Conservation (phyloP, 2,113 vertebrate species). For the Xiphias gladius region DNA sequence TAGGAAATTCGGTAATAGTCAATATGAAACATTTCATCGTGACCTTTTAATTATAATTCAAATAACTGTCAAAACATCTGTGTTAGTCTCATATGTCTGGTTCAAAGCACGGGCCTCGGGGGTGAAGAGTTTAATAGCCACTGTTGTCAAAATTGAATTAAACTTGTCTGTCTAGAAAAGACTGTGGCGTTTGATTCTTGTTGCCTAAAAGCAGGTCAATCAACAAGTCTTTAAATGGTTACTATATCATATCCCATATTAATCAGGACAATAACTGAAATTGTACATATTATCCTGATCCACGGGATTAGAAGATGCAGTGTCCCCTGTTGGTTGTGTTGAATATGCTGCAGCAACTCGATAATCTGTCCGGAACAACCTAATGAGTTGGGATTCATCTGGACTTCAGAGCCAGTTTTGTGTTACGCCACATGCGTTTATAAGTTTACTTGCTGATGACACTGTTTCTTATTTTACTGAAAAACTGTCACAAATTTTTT, state of each 20-base stretch:
- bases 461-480: background rate
- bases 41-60: background rate
- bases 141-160: background rate
- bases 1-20: no score
- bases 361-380: background rate
- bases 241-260: background rate
- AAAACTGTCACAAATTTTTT: background rate
- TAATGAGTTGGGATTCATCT: background rate
- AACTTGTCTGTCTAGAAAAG: background rate
- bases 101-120: no score
- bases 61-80: background rate
- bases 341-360: background rate
- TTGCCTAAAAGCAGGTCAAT: background rate
- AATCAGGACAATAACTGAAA: background rate
- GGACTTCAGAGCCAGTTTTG: no score
- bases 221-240: background rate
- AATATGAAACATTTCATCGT: background rate
- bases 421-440: background rate
- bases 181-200: background rate
- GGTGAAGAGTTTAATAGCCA: background rate
- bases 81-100: background rate
- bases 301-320: background rate
- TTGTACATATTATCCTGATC: no score
- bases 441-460: background rate
- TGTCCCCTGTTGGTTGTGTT: background rate